Conservation (phyloP, 2,888 invertebrate species). For the Petrolisthes manimaculis region DNA sequence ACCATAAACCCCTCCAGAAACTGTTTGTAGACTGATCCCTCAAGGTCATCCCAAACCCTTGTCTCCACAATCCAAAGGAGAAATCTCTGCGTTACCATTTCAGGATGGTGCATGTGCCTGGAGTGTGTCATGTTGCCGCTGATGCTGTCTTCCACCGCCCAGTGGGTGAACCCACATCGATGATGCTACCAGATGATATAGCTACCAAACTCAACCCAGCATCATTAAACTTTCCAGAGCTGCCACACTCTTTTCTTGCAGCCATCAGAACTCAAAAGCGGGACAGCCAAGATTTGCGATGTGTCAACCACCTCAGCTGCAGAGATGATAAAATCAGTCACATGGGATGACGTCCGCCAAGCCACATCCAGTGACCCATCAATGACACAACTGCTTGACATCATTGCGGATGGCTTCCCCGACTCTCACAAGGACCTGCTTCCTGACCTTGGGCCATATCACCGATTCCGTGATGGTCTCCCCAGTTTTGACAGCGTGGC, state of each 20-base stretch:
- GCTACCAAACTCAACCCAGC: background rate
- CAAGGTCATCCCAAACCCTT: constrained; percentile 20
- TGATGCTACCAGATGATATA: constrained; percentile 3
- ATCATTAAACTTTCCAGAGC: background rate
- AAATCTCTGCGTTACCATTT: constrained; percentile 36
- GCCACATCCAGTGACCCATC: constrained; percentile 25
- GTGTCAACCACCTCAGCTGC: too few relatives aligned
- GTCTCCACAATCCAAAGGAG: constrained; percentile 36
- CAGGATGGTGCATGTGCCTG: constrained; percentile 22
- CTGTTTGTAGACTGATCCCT: constrained; percentile 2
- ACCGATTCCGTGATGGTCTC: constrained; percentile 36
- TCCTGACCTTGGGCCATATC: background rate
- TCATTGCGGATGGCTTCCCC: constrained; percentile 19
- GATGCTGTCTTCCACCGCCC: constrained; percentile 15
- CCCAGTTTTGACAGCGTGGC: constrained; percentile 25
- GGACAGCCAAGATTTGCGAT: background rate
- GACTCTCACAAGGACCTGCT: background rate
- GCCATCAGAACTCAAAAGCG: background rate
- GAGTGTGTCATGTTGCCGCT: constrained; percentile 20
- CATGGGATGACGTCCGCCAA: constrained; percentile 12
- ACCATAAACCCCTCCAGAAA: constrained; percentile 50
- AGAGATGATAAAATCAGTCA: constrained; percentile 20
- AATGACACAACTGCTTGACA: background rate
- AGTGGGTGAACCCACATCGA: background rate
- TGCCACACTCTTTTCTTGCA: constrained; percentile 25